Evolutionary conservation across 2,797 vertebrate species (phyloP), one percentile per base, ranked within the genome.

Genomic region (Falco biarmicus): DNA sequence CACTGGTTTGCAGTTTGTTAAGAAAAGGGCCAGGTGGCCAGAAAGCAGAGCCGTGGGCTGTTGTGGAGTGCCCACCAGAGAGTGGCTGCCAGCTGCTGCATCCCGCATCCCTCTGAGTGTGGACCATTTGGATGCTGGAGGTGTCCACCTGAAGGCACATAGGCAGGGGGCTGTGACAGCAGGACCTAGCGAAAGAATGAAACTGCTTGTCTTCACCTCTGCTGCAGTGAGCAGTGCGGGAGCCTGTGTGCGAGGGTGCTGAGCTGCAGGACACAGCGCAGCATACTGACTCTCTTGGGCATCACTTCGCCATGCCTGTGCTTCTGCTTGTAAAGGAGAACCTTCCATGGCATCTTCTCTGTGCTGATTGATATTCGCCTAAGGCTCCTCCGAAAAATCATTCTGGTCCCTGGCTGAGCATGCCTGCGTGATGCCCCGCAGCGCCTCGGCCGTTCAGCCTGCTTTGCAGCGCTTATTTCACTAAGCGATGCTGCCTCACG

Each of bases 281-380:
- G 10, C 3, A 4, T 54, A 25, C 3, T 10, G 18, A 22, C 11
- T 15, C 22, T 8, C 39, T 21, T 5, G 0, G 51, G 39, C 29
- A 10, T 11, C 6, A 1, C n/a, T 15, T 5, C 2, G 4, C 26
- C 5, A 2, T 1, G 3, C 48, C 26, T 9, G 4, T 24, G 29
- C 24, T 71, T 9, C 25, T 26, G 0, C 16, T 25, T 17, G 48
- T 7, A 13, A 16, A 25, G 47, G 47, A 34, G n/a, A 22, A 18
- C 16, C 31, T 59, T 19, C 60, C 47, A 11, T 1, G 2, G 34
- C 7, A 8, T 45, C 41, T 25, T 17, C 79, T 48, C 32, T 22
- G 26, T 3, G 63, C 31, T 34, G 31, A 12, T 6, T 34, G 45
- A 9, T 6, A 2, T 41, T 41, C 66, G 22, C 28, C 31, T 7